These are phyloP conservation scores for Pogonomyrmex californicus DNA, from an alignment of 1,140 invertebrate species.

Conservation along the genomic window DNA sequence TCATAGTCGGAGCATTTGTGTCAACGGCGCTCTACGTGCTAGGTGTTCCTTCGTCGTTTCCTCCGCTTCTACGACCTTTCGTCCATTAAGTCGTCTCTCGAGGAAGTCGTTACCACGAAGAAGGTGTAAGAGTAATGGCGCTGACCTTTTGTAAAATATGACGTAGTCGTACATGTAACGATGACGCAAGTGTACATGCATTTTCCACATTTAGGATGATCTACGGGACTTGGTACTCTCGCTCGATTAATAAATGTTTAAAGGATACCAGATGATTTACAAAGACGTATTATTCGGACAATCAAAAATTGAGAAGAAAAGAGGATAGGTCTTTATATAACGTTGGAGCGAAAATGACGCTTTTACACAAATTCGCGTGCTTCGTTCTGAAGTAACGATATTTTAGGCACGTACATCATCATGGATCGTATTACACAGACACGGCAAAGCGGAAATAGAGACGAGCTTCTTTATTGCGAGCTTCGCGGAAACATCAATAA, in stretches of 20 bases:
- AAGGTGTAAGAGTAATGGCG: constrained; percentile 62
- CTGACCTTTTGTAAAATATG: constrained; percentile 64
- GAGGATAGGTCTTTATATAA: not conserved
- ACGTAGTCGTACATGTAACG: constrained; percentile 27
- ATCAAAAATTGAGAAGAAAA: not conserved
- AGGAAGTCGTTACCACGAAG: constrained; percentile 47
- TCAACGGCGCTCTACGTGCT: constrained; percentile 37
- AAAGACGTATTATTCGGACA: not conserved
- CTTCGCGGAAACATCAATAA: constrained; percentile 68
- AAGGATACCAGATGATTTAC: not conserved
- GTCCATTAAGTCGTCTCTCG: constrained; percentile 65
- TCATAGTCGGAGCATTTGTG: constrained; percentile 31
- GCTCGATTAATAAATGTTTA: constrained; percentile 14
- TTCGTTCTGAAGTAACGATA: not conserved
- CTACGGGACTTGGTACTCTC: not conserved
- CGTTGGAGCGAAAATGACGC: not conserved
- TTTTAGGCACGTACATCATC: constrained; percentile 55
- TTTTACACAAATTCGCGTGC: constrained; percentile 19
- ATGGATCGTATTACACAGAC: constrained; percentile 27
- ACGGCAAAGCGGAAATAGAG: constrained; percentile 21
- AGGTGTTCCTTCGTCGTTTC: constrained; percentile 31
- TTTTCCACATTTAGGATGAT: constrained; percentile 1
- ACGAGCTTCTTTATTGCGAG: constrained; percentile 56
- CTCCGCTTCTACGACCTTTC: constrained; percentile 60
- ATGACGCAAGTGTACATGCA: constrained; percentile 27